These are phyloP conservation scores for Leptobrachium ailaonicum DNA, from an alignment of 2,113 vertebrate species.

Conservation along the genomic window DNA sequence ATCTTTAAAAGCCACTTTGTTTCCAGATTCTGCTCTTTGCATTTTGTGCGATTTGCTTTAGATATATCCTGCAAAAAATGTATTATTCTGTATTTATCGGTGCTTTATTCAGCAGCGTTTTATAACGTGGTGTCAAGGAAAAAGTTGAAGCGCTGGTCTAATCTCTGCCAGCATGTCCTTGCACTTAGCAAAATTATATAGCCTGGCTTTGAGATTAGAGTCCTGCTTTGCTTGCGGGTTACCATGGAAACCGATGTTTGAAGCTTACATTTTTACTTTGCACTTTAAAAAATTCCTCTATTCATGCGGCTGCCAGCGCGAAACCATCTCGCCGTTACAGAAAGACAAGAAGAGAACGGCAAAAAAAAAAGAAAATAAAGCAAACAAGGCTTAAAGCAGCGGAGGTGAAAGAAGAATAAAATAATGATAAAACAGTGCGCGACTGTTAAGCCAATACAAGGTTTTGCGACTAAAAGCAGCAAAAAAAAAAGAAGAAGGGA, in stretches of 20 bases:
- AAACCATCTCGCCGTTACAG: constrained; percentile 48
- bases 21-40: too few relatives aligned
- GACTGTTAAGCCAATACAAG: constrained; percentile 58
- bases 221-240: constrained; percentile 58
- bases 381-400: constrained; percentile 57
- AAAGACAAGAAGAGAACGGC: constrained; percentile 22
- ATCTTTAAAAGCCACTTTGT: too few relatives aligned
- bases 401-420: constrained; percentile 48
- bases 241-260: constrained; percentile 58
- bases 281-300: constrained; percentile 41
- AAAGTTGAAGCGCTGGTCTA: neutral
- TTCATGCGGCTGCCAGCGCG: constrained; percentile 6
- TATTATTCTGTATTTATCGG: neutral
- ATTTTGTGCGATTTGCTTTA: neutral
- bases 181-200: constrained; percentile 13
- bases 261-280: constrained; percentile 49
- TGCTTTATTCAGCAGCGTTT: neutral
- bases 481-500: neutral
- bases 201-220: constrained; percentile 50
- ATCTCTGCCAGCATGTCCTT: neutral
- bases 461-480: constrained; percentile 60
- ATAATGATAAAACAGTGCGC: constrained; percentile 60
- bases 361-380: constrained; percentile 12
- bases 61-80: neutral
- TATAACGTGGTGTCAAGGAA: neutral